A percentile compares a stretch with the other conserved stretches of the same genome.
Conservation (phyloP, 2,113 vertebrate species). For the Pandion haliaetus region DNA sequence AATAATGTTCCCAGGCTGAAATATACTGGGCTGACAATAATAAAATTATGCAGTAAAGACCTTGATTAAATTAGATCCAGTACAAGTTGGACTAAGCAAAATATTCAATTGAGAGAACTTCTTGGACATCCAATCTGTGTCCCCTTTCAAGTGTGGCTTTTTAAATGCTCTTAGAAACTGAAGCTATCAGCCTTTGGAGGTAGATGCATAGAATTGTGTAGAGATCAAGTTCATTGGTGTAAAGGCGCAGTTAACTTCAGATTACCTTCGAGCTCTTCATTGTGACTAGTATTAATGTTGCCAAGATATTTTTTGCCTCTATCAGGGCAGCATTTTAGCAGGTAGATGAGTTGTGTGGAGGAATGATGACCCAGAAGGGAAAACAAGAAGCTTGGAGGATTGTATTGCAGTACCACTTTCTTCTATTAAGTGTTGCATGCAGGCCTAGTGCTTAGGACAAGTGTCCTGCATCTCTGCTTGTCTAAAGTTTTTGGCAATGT, state of each 20-base stretch:
- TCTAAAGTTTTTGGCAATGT: background rate
- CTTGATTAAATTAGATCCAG: slow-evolving; percentile 1
- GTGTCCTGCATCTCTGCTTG: background rate
- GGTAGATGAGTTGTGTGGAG: background rate
- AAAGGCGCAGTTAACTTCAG: background rate
- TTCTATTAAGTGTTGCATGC: background rate
- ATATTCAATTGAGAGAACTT: background rate
- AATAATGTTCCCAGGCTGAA: background rate
- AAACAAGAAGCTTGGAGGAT: background rate
- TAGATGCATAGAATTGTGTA: rapidly evolving
- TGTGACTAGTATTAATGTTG: background rate
- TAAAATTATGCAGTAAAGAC: background rate
- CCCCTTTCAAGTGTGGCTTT: background rate
- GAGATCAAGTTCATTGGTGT: background rate
- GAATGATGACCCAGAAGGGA: background rate
- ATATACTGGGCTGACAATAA: background rate
- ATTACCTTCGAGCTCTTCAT: background rate
- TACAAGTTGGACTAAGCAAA: background rate
- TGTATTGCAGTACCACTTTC: background rate
- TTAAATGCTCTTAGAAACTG: background rate
- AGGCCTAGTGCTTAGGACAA: background rate
- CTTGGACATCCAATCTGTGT: background rate
- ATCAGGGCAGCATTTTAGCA: background rate
- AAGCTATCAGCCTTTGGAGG: background rate
- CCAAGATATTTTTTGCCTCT: background rate